Evolutionary conservation across 2,113 vertebrate species (phyloP).

Genomic region (Spheniscus mendiculus): DNA sequence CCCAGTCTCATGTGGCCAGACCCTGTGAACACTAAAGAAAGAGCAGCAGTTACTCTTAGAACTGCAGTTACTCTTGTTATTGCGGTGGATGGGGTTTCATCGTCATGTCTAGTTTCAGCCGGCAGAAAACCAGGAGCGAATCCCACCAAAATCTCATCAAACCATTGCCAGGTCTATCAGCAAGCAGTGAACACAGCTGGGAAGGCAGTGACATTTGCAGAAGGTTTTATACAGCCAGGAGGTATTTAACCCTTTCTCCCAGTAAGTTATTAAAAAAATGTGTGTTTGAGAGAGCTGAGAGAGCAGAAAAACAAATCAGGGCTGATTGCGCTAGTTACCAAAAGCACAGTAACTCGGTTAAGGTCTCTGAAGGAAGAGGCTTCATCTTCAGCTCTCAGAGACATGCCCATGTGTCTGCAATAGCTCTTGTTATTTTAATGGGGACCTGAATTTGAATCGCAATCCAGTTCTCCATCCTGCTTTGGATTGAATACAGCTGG

Average conservation of each 20-base stretch:
- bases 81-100: neutral
- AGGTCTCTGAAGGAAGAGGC: neutral
- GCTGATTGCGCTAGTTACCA: neutral
- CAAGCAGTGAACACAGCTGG: neutral
- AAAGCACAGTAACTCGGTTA: neutral
- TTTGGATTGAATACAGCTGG: neutral
- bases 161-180: neutral
- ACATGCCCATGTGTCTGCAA: neutral
- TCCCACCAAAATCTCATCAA: neutral
- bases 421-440: neutral
- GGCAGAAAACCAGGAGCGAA: neutral
- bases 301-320: neutral
- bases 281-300: neutral
- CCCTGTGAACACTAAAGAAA: neutral
- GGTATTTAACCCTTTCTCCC: constrained; percentile 28
- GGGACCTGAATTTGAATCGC: neutral
- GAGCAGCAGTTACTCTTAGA: neutral
- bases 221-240: neutral
- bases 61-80: neutral
- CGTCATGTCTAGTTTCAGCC: neutral
- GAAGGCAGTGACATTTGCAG: neutral
- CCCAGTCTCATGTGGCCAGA: rapidly evolving
- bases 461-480: rapidly evolving
- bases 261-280: neutral
- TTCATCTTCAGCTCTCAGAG: neutral